phyloP scores from a whole-genome alignment of 2,797 vertebrate genomes.

The Malacoctenus gilli region DNA sequence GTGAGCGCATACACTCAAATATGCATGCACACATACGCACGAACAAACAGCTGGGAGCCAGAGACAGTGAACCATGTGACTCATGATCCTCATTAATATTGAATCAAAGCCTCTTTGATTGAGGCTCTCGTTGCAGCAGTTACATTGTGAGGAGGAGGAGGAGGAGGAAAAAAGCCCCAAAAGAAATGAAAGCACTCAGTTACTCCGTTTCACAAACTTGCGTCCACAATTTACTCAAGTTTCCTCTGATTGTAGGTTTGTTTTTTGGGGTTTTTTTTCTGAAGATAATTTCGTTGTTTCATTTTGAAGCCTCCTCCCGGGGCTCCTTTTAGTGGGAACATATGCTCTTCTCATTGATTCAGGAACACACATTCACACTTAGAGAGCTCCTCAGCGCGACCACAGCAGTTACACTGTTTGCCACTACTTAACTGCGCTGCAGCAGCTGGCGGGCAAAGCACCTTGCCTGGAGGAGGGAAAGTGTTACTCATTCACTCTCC shows the following conservation, averaged over 20 bases:
- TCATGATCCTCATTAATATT: conserved; percentile 76
- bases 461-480: conserved; percentile 64
- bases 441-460: conserved; percentile 57
- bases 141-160: not conserved
- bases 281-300: conserved; percentile 37
- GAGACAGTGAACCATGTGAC: conserved; percentile 62
- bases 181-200: conserved; percentile 2
- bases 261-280: conserved; percentile 14
- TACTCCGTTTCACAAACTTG: conserved; percentile 11
- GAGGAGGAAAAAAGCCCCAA: not conserved
- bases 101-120: conserved; percentile 58
- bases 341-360: conserved; percentile 54
- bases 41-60: conserved; percentile 58
- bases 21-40: conserved; percentile 19
- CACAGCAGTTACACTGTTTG: conserved; percentile 47
- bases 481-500: conserved; percentile 55
- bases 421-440: conserved; percentile 34
- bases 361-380: conserved; percentile 57
- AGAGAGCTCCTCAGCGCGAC: conserved; percentile 47
- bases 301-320: conserved; percentile 25
- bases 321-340: conserved; percentile 42
- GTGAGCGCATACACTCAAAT: not conserved
- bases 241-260: conserved; percentile 19
- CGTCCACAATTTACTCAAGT: conserved; percentile 13
- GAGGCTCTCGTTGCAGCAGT: conserved; percentile 33